A percentile compares a stretch with the other conserved stretches of the same genome.
phyloP scores from a whole-genome alignment of 1,140 invertebrate species.

The Centruroides sculpturatus region DNA sequence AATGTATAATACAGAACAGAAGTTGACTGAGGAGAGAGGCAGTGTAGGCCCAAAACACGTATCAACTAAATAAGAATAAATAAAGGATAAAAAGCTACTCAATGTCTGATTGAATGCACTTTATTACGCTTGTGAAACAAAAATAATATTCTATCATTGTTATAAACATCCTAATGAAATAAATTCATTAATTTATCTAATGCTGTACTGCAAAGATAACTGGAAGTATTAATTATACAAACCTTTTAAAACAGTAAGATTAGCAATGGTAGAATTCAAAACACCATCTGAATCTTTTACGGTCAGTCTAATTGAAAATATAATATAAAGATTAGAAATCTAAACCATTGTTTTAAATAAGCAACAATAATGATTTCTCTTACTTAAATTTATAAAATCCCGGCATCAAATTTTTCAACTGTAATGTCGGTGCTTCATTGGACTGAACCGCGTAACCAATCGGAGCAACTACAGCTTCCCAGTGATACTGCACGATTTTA shows the following conservation, averaged over 20 bases:
- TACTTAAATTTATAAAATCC: slow-evolving; percentile 85
- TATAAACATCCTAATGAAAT: too few relatives aligned
- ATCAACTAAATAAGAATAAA: too few relatives aligned
- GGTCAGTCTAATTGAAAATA: slow-evolving; percentile 42
- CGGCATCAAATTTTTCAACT: slow-evolving; percentile 60
- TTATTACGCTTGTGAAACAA: too few relatives aligned
- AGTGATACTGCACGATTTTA: slow-evolving; percentile 62
- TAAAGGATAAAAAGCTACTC: too few relatives aligned
- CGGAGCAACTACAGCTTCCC: slow-evolving; percentile 77
- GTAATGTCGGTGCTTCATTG: slow-evolving; percentile 62
- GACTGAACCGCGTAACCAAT: slow-evolving; percentile 60
- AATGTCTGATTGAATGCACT: too few relatives aligned
- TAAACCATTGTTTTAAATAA: too few relatives aligned
- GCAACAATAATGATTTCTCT: slow-evolving; percentile 13
- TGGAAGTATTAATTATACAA: slow-evolving; percentile 1
- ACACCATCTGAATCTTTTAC: slow-evolving; percentile 82
- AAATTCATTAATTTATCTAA: too few relatives aligned
- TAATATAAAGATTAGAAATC: too few relatives aligned
- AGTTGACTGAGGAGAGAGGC: too few relatives aligned
- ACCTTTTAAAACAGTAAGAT: slow-evolving; percentile 72
- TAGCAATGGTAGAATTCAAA: slow-evolving; percentile 69
- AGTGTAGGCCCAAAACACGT: too few relatives aligned
- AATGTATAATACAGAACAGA: too few relatives aligned
- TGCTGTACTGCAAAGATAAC: background rate
- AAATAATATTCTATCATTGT: too few relatives aligned